Conservation (phyloP, 2,113 vertebrate species). For the Bubo scandiacus region DNA sequence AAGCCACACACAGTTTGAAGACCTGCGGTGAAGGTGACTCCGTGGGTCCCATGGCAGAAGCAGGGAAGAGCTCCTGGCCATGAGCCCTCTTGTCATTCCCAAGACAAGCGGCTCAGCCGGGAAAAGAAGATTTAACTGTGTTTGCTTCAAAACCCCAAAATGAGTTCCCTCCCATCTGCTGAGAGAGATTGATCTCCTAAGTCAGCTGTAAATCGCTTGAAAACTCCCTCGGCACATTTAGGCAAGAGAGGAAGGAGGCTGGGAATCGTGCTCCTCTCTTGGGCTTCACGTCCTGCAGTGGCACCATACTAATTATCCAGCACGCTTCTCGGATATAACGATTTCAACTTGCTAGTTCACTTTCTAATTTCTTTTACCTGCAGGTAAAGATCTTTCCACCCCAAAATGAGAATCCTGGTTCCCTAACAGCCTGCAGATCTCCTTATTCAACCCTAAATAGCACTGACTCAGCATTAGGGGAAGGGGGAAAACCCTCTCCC, state of each 20-base stretch:
- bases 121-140: conserved; percentile 35
- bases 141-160: conserved; percentile 52
- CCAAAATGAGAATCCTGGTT: not conserved
- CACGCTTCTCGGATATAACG: rapidly evolving
- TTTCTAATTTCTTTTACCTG: not conserved
- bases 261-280: not conserved
- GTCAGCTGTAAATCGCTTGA: conserved; percentile 15
- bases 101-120: conserved; percentile 23
- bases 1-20: rapidly evolving
- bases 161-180: conserved; percentile 24
- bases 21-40: not conserved
- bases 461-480: rapidly evolving
- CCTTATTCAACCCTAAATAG: too few species aligned
- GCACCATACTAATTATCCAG: not conserved
- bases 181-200: conserved; percentile 23
- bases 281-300: not conserved
- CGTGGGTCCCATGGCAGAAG: rapidly evolving
- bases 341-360: not conserved
- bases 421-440: not conserved
- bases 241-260: not conserved
- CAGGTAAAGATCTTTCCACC: not conserved
- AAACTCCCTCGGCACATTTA: not conserved
- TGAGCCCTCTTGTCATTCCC: not conserved
- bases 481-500: not conserved
- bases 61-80: not conserved